These are phyloP conservation scores for Luscinia luscinia DNA, from an alignment of 2,797 vertebrate genomes.

Conservation along the genomic window DNA sequence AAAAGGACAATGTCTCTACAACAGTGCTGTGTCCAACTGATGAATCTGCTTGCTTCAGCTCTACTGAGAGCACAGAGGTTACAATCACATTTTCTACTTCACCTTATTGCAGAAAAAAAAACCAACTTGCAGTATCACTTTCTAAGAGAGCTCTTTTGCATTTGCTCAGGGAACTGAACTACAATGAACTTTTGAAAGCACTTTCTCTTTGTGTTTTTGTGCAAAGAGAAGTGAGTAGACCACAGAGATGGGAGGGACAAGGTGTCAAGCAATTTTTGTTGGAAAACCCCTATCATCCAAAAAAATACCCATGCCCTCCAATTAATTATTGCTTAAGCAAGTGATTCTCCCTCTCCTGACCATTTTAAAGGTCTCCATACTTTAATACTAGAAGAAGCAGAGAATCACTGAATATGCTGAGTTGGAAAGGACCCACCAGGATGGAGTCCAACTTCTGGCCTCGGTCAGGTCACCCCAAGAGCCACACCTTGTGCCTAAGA, in stretches of 20 bases:
- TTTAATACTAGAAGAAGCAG: not conserved
- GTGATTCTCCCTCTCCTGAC: not conserved
- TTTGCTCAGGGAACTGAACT: not conserved
- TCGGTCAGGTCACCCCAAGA: not conserved
- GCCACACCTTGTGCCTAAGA: not conserved
- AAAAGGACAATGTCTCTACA: not conserved
- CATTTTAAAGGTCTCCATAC: not conserved
- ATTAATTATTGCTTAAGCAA: not conserved
- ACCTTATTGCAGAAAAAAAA: not conserved
- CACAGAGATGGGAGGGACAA: not conserved
- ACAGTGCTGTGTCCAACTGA: not conserved
- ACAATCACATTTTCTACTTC: not conserved
- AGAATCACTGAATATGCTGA: not conserved
- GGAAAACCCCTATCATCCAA: not conserved
- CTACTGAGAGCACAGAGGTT: not conserved
- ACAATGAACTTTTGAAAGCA: not conserved
- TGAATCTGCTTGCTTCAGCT: not conserved
- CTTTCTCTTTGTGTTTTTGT: not conserved
- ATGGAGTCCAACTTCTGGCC: not conserved
- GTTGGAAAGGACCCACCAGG: not conserved
- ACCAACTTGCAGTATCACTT: fast-evolving
- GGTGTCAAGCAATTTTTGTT: not conserved
- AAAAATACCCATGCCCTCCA: not conserved
- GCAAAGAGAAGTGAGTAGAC: not conserved
- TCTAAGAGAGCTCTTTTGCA: not conserved